Base-by-base conservation (phyloP, 2,113 vertebrate species). In the Athene noctua region DNA sequence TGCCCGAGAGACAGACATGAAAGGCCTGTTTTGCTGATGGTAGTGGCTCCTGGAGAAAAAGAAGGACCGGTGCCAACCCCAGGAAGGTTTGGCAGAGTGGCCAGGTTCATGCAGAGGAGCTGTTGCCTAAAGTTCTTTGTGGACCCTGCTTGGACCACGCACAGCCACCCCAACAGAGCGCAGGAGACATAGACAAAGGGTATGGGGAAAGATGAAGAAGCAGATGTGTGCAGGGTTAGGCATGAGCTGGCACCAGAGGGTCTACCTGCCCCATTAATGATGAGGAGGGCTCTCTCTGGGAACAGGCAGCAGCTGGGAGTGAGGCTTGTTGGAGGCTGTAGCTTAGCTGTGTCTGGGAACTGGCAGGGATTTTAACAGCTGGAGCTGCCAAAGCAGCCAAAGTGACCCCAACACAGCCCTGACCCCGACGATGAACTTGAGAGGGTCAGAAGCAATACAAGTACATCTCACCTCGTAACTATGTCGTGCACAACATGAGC, bases 381-480 rank as follows among this genome's bases (percentile, higher is more conserved):
- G 87, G 84, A 93, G 73, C 66, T 91, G 29, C 36, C 26, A 20
- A 57, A 89, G 73, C 57, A 25, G 95, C 81, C 92, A 88, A 79
- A 71, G 42, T 87, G 90, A 51, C 81, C 78, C 61, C 12, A 86
- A 29, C 44, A 40, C 16, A 26, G 82, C 81, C 66, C 74, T 2
- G 71, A 95, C 95, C 95, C 93, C 34, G 3, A 27, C 8, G 2
- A 65, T 62, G 86, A 95, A 94, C 91, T 93, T 0, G 0, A 90
- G 67, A 80, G 63, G 54, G 38, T 68, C 75, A 80, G 86, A 95
- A 94, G 54, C 3, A 2, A 72, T 74, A 46, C 52, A 68, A 95
- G 74, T 71, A 95, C 92, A 88, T 96, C 92, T 96, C 94, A 90
- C 95, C 95, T 95, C 88, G 0, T 96, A 97, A 93, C 86, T 86